Percentiles rank a stretch among this genome's conserved stretches.
These are phyloP conservation scores for Myotis vivesi DNA, from an alignment of 2,797 vertebrate genomes.

Conservation along the genomic window DNA sequence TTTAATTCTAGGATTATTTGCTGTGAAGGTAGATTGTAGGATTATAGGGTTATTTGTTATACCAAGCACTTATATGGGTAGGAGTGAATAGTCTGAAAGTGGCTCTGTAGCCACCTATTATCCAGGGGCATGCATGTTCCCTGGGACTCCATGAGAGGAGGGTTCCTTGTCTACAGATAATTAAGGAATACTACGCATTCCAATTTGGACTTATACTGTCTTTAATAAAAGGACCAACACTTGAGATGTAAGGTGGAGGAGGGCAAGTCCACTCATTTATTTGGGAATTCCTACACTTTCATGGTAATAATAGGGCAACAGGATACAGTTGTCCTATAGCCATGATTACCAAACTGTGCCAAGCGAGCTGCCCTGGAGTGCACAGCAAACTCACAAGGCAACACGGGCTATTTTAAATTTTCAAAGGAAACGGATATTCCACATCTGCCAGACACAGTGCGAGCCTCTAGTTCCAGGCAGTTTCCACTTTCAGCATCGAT, in stretches of 20 bases:
- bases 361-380: background rate
- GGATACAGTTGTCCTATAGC: background rate
- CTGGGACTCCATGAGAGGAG: background rate
- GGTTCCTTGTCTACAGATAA: background rate
- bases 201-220: background rate
- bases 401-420: background rate
- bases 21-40: background rate
- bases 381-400: background rate
- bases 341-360: background rate
- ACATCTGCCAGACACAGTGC: background rate
- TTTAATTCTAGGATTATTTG: conserved; percentile 9
- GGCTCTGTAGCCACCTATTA: background rate
- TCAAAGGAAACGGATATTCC: background rate
- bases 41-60: background rate
- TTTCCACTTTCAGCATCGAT: background rate
- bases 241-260: background rate
- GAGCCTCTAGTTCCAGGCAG: background rate
- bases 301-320: background rate
- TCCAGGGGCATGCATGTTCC: background rate
- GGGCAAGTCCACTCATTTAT: background rate
- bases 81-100: background rate
- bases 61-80: background rate
- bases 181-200: background rate
- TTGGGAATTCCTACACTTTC: background rate
- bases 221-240: background rate